These are phyloP conservation scores for Drosophila prolongata DNA, from an alignment of 2,888 invertebrate genomes.

Conservation along the genomic window DNA sequence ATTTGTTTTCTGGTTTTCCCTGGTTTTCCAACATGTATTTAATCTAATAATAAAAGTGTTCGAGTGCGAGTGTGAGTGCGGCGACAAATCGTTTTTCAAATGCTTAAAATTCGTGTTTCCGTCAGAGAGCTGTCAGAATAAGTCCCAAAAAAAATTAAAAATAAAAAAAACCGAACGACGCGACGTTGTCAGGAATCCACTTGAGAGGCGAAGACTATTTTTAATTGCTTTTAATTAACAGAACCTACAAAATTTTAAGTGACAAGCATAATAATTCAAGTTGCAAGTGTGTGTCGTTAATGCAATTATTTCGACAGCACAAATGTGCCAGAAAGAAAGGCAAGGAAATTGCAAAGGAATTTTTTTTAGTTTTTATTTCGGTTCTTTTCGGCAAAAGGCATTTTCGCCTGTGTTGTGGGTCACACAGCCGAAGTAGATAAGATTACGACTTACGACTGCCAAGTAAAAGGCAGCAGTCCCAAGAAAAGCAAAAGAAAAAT, in stretches of 20 bases:
- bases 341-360: constrained; percentile 13
- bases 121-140: constrained; percentile 60
- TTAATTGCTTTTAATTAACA: constrained; percentile 78
- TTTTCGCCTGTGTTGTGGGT: constrained; percentile 26
- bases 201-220: constrained; percentile 63
- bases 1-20: background rate
- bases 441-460: constrained; percentile 17
- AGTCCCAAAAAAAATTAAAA: constrained; percentile 11
- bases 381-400: constrained; percentile 27
- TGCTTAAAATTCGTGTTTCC: constrained; percentile 60
- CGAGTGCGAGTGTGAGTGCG: constrained; percentile 40
- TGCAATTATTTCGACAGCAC: constrained; percentile 59
- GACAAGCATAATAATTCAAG: constrained; percentile 67
- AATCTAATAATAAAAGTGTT: constrained; percentile 42
- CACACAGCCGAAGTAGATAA: constrained; percentile 30
- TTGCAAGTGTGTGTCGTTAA: constrained; percentile 50
- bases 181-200: constrained; percentile 55
- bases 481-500: constrained; percentile 23
- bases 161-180: constrained; percentile 11
- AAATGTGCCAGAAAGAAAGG: constrained; percentile 38
- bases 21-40: constrained; percentile 20
- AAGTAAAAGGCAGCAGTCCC: constrained; percentile 40
- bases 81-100: constrained; percentile 66
- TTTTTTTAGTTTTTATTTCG: background rate
- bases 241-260: constrained; percentile 59